Conservation (phyloP, 2,113 vertebrate species). For the Macaca fascicularis region T2T-MFA8v1.1 NC_088384.1:21962501-21963000, state of each 20-base stretch:
- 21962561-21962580: background rate
- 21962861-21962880: background rate
- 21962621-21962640: background rate
- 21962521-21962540: background rate
- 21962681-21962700: background rate
- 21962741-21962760: background rate
- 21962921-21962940: background rate
- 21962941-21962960: background rate
- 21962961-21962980: conserved; percentile 3
- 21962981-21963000: background rate
- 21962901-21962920: rapidly evolving
- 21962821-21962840: background rate
- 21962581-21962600: too few species aligned
- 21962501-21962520: background rate
- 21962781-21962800: conserved; percentile 44
- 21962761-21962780: background rate
- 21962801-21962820: conserved; percentile 8
- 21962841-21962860: background rate
- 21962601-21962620: background rate
- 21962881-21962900: background rate
- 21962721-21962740: background rate
- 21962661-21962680: background rate
- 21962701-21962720: background rate
- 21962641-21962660: background rate
- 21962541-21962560: conserved; percentile 26